Percentiles rank a stretch among this genome's conserved stretches.
phyloP scores from a whole-genome alignment of 2,888 invertebrate species.

The Cantharis rustica region DNA sequence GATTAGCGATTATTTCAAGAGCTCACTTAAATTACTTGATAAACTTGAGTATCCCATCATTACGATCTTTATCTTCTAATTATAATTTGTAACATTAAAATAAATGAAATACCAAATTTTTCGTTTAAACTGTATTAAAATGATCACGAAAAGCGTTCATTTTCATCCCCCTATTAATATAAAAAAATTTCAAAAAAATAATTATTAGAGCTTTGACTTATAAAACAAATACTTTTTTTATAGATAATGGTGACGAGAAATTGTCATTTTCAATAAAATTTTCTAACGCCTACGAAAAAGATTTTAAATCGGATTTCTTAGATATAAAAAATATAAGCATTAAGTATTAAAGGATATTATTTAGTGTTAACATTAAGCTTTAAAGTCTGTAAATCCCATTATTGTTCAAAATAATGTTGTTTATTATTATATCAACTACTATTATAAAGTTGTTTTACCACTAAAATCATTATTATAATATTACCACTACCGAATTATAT shows the following conservation, averaged over 20 bases:
- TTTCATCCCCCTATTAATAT: neutral
- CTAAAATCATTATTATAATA: neutral
- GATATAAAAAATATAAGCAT: neutral
- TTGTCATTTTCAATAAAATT: neutral
- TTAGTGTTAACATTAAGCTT: neutral
- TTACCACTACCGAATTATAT: too few species aligned
- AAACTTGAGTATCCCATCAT: constrained; percentile 20
- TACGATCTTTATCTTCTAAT: constrained; percentile 28
- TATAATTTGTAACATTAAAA: constrained; percentile 23
- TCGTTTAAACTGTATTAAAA: constrained; percentile 8
- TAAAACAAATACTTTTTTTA: neutral
- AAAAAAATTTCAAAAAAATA: neutral
- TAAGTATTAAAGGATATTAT: neutral
- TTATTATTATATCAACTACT: neutral
- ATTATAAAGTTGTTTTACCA: neutral
- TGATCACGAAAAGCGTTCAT: neutral
- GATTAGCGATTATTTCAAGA: constrained; percentile 32
- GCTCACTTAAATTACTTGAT: constrained; percentile 28
- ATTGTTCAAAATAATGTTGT: neutral
- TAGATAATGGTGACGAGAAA: neutral
- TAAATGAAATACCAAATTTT: constrained; percentile 22
- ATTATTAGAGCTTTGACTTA: neutral
- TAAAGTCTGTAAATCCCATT: neutral
- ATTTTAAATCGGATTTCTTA: neutral
- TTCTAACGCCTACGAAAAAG: neutral